Evolutionary conservation across 2,113 vertebrate genomes (phyloP), one percentile per base, ranked within the genome.

Genomic region (Burhinus oedicnemus): DNA sequence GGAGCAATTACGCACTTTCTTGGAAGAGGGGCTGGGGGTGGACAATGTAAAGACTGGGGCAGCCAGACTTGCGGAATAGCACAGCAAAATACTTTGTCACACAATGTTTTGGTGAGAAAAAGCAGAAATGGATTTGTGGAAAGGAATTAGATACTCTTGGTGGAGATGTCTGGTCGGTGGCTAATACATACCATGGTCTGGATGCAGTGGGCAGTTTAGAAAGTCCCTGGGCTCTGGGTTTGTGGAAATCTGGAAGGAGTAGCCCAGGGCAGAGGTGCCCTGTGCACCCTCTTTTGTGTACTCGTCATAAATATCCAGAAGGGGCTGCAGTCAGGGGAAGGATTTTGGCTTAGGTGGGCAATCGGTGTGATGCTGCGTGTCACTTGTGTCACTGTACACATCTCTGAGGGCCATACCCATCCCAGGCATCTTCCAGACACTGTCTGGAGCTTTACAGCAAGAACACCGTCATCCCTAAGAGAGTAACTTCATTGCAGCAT

Each of bases 311-410:
- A 6, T 27, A 11, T 47, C 22, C 2, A 3, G 54, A 72, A 65
- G 14, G 10, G 7, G 23, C 74, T 85, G 79, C 34, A 44, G n/a
- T 32, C 47, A 57, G 44, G 69, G 29, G 32, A n/a, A 58, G 44
- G 36, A 7, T 78, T 96, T 93, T 55, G 38, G 36, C 29, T 61
- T 70, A 13, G 21, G 5, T 64, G 55, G 58, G 12, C 58, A 44
- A 3, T 76, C 52, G 27, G 4, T 17, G 34, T 19, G 61, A 34
- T 75, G n/a, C 69, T 75, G 26, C 0, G 0, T 22, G 8, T 77
- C 45, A 38, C 45, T 42, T 72, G 68, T 60, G 21, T 74, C 3
- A 0, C 54, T 77, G 68, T 6, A 4, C 38, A 13, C 11, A 21
- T 25, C n/a, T 60, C 69, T 47, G 11, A 32, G 61, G 8, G 21